phyloP scores from a whole-genome alignment of 2,797 vertebrate species.

The Acipenser transmontanus region DNA sequence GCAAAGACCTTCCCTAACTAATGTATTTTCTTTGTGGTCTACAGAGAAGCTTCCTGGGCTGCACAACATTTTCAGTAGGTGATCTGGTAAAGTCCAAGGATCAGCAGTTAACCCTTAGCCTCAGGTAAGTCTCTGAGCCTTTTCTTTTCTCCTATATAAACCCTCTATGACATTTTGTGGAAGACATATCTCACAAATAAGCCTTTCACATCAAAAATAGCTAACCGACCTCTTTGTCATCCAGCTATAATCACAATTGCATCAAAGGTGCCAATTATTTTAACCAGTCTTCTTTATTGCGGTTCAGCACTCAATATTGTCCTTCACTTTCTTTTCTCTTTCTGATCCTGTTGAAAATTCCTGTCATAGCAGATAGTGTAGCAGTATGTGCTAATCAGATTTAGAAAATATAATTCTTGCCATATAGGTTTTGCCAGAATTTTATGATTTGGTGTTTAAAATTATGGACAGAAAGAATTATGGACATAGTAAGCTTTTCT shows the following conservation, averaged over 20 bases:
- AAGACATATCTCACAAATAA: background rate
- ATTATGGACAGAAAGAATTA: too few relatives aligned
- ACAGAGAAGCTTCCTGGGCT: conserved; percentile 86
- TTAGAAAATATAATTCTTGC: too few relatives aligned
- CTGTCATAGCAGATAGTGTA: too few relatives aligned
- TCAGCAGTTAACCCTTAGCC: conserved; percentile 69
- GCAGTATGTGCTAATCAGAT: too few relatives aligned
- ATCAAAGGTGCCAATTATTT: conserved; percentile 8
- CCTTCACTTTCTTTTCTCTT: conserved; percentile 6
- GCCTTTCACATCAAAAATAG: background rate
- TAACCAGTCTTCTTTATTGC: background rate
- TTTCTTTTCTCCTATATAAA: conserved; percentile 13
- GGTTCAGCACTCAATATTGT: conserved; percentile 2
- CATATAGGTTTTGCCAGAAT: too few relatives aligned
- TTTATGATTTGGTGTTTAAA: too few relatives aligned
- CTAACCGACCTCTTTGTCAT: background rate
- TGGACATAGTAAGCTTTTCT: too few relatives aligned
- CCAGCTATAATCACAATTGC: background rate
- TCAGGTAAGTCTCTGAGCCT: background rate
- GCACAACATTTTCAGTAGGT: conserved; percentile 76
- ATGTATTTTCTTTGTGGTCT: conserved; percentile 19
- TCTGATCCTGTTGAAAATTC: background rate
- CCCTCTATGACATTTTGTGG: background rate
- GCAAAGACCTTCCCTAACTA: background rate
- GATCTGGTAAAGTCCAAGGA: conserved; percentile 85